Evolutionary conservation across 2,113 vertebrate genomes (phyloP).

Genomic region (Saimiri boliviensis): DNA sequence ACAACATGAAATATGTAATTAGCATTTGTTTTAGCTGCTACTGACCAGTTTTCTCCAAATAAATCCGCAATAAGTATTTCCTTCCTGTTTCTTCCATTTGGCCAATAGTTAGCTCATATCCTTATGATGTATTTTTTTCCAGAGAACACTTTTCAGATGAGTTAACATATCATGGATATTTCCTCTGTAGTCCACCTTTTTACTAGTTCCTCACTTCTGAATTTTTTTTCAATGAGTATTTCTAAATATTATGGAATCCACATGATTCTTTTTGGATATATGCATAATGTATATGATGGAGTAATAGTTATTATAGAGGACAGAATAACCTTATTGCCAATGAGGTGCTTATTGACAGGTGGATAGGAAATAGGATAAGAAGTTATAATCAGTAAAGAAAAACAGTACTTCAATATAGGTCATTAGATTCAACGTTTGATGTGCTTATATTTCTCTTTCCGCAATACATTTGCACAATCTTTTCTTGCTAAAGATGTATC

Average conservation of each 20-base stretch:
- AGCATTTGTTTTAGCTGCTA: background rate
- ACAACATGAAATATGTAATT: background rate
- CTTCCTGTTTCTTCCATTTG: background rate
- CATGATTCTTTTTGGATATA: background rate
- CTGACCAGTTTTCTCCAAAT: background rate
- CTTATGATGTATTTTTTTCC: background rate
- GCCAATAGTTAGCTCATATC: background rate
- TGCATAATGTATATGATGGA: background rate
- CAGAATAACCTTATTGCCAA: background rate
- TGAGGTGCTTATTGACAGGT: background rate
- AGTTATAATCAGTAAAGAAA: constrained; percentile 3
- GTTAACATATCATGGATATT: background rate
- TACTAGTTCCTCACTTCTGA: background rate
- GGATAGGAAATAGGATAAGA: background rate
- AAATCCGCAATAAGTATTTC: background rate
- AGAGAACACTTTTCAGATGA: background rate
- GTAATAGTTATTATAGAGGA: background rate
- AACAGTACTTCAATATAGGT: background rate
- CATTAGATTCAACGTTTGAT: constrained; percentile 35
- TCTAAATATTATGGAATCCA: background rate
- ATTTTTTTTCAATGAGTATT: background rate
- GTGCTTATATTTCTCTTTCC: constrained; percentile 20
- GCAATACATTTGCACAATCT: constrained; percentile 32
- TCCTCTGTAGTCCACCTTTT: background rate
- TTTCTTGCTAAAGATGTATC: constrained; percentile 44